Base-by-base conservation (phyloP, 2,113 vertebrate genomes). In the Centropus bengalensis region DNA sequence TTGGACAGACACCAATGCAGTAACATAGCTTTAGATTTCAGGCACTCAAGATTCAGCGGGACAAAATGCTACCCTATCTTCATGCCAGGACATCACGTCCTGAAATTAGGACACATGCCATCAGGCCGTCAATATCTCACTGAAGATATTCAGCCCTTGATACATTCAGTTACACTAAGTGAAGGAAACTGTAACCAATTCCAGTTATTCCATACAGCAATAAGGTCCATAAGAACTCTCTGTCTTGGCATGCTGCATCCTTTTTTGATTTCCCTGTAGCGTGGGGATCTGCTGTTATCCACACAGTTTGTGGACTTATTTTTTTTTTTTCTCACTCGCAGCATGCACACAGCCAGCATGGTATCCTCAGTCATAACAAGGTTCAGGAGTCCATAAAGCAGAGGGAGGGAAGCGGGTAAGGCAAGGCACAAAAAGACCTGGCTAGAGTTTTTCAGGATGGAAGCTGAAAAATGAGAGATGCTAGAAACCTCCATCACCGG, bases 1-100 rank as follows among this genome's bases (percentile, higher is more conserved):
- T 95, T 97, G 97, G 96, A 97, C 62, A 97, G 94, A 80, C 94
- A 97, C 96, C 97, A 97, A 95, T 68, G 88, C 93, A 96, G 86
- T 96, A 96, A 94, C 90, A 94, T 91, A 96, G 93, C 95, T 95
- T 92, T 95, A 85, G 82, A 95, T 94, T 95, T 95, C 93, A 97
- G 86, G 91, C 96, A 82, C 75, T 94, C 76, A 76, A 92, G 90
- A 93, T 91, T 86, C 77, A 76, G 92, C 20, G 66, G 93, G 91
- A 96, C 93, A 88, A 96, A 91, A 93, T 91, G 91, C 87, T 96
- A 82, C 73, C 52, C 63, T 96, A 89, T 94, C 94, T 89, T 81
- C n/a, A 67, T 56, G 74, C 75, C 84, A 96, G 92, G 89, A 97
- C 90, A 95, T 66, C 95, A 81, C 0, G 33, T 94, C 82, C 82